A percentile compares a stretch with the other conserved stretches of the same genome.
These are phyloP conservation scores for Rhynchophorus ferrugineus DNA, from an alignment of 1,140 invertebrate species.

Conservation along the genomic window DNA sequence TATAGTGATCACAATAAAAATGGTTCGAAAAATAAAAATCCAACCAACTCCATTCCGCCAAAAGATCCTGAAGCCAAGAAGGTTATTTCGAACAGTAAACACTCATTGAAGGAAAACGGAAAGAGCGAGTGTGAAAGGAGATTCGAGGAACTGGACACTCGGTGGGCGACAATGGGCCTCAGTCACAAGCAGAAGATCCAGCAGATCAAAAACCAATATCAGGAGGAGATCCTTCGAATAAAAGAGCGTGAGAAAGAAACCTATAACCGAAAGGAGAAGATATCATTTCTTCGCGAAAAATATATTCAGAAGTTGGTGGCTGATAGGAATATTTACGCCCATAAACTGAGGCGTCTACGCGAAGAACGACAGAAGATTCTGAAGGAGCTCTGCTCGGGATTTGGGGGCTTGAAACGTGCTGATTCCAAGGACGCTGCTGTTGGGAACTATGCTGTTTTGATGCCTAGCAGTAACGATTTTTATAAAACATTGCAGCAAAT, in stretches of 20 bases:
- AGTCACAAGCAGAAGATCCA: slow-evolving; percentile 25
- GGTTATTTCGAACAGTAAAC: not conserved
- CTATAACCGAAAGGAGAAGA: slow-evolving; percentile 20
- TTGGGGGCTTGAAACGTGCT: slow-evolving; percentile 1
- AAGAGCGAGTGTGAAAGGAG: slow-evolving; percentile 30
- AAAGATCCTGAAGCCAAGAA: not conserved
- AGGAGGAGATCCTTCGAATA: slow-evolving; percentile 21
- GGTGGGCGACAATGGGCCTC: slow-evolving; percentile 19
- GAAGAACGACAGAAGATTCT: slow-evolving; percentile 18
- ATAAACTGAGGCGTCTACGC: slow-evolving; percentile 22
- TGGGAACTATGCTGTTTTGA: slow-evolving; percentile 20
- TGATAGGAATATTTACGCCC: slow-evolving; percentile 24
- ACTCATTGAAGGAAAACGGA: slow-evolving; percentile 19
- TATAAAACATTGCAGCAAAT: slow-evolving; percentile 14
- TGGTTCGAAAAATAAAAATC: not conserved
- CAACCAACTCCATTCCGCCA: not conserved
- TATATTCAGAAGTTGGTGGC: slow-evolving; percentile 23
- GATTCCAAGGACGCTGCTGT: slow-evolving; percentile 22
- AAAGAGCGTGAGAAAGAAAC: slow-evolving; percentile 22
- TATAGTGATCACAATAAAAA: not conserved
- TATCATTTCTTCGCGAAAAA: slow-evolving; percentile 22
- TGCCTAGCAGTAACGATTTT: slow-evolving; percentile 17
- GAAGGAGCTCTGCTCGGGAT: slow-evolving; percentile 16
- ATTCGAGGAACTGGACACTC: slow-evolving; percentile 27
- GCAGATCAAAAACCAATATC: slow-evolving; percentile 27